A percentile compares a stretch with the other conserved stretches of the same genome.
Evolutionary conservation across 2,113 vertebrate genomes (phyloP).

Genomic region (Mobula birostris): DNA sequence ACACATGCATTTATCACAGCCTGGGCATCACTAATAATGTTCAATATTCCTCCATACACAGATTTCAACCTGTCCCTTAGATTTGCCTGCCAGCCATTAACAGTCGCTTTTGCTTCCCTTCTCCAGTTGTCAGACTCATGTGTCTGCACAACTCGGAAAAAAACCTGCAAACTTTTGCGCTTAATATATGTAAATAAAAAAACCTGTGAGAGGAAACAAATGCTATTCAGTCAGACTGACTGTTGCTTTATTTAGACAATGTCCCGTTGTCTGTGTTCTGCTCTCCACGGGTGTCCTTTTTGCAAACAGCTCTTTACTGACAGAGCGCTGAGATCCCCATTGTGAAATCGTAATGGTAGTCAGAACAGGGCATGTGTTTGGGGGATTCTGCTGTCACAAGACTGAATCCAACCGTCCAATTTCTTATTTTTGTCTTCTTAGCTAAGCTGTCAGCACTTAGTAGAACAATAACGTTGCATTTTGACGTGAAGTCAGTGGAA

Average conservation of each 20-base stretch:
- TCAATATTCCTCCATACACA: neutral
- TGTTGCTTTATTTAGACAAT: conserved; percentile 28
- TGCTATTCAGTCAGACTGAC: conserved; percentile 16
- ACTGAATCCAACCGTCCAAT: neutral
- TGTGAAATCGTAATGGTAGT: conserved; percentile 20
- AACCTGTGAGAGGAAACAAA: conserved; percentile 19
- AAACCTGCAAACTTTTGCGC: neutral
- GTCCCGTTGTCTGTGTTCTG: conserved; percentile 13
- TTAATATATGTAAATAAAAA: conserved; percentile 28
- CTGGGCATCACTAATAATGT: neutral
- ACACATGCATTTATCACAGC: neutral
- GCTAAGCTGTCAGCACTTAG: conserved; percentile 8
- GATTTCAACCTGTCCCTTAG: neutral
- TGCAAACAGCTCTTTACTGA: conserved; percentile 25
- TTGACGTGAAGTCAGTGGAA: conserved; percentile 30
- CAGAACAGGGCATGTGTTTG: conserved; percentile 15
- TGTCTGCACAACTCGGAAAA: neutral
- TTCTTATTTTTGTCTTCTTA: conserved; percentile 18
- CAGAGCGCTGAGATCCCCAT: conserved; percentile 1
- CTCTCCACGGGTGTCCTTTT: neutral
- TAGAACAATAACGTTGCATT: conserved; percentile 3
- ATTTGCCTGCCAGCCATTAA: neutral
- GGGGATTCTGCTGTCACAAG: conserved; percentile 2
- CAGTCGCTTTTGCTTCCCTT: neutral
- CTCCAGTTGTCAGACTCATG: neutral